Base-by-base conservation (phyloP, 2,797 vertebrate genomes). In the Parauchenoglanis punctatus region DNA sequence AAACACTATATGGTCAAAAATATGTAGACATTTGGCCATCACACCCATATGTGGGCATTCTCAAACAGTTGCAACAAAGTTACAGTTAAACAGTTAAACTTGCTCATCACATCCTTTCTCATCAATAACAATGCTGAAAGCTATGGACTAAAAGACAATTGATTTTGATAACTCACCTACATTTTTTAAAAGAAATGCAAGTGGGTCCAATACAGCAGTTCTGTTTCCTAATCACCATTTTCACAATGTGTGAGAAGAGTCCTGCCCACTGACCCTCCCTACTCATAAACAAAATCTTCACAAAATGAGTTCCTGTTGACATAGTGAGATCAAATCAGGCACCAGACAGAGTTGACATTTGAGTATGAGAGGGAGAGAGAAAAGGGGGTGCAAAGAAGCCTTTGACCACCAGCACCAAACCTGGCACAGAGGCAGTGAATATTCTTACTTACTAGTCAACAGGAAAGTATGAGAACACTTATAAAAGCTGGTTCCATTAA, bases 281-380 rank as follows among this genome's bases (percentile, higher is more conserved):
- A 25, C 58, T 25, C 23, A 65, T n/a, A 28, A 65, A 65, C 63
- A 28, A 67, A 67, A 28, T 40, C 2, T 40, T 40, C 40, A 40
- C 40, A 40, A 40, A 40, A 40, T 40, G 40, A 78, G 83, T 85
- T 82, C 84, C 52, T 88, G 87, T 86, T 86, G 68, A 81, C 80
- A 73, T 63, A 88, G 75, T 85, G 75, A 90, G 85, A 40, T 40
- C 40, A 40, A 40, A 40, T 40, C 40, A 40, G 3, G 86, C 59
- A 52, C 85, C 61, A 63, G 40, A 40, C 40, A 40, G 40, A 40
- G 40, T 40, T 40, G 61, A n/a, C 88, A 86, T 44, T 28, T 72
- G 18, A 52, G 72, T 58, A 44, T 46, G 4, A 52, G 61, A 80
- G 56, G 65, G 13, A 31, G 72, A 72, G 25, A n/a, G 10, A 63